Conservation (phyloP, 1,140 invertebrate species). For the Aethina tumida region DNA sequence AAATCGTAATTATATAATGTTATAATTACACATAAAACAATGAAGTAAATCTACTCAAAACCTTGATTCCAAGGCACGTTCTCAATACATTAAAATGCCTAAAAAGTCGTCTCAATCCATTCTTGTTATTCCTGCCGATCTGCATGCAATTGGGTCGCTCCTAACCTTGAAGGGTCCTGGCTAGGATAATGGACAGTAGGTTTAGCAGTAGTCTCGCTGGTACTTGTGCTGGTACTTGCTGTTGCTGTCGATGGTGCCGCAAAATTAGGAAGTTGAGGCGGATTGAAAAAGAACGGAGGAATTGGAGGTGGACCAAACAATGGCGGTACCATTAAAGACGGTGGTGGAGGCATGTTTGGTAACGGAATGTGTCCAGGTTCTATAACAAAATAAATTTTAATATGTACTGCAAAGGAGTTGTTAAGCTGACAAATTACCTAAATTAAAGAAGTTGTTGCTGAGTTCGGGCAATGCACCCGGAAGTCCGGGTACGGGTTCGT, state of each 20-base stretch:
- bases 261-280: constrained; percentile 44
- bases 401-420: no score
- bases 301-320: constrained; percentile 38
- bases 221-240: constrained; percentile 16
- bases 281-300: constrained; percentile 51
- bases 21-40: no score
- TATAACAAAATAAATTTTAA: no score
- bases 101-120: no score
- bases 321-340: constrained; percentile 45
- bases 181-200: constrained; percentile 81
- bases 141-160: constrained; percentile 46
- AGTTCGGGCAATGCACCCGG: constrained; percentile 67
- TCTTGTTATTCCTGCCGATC: constrained; percentile 29
- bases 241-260: constrained; percentile 40
- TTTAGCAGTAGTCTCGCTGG: constrained; percentile 32
- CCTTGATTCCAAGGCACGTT: no score
- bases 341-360: constrained; percentile 42
- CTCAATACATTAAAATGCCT: no score
- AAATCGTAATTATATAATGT: no score
- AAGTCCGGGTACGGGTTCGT: constrained; percentile 83
- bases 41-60: no score
- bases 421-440: no score
- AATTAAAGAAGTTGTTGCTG: constrained; percentile 75
- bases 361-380: constrained; percentile 43
- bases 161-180: constrained; percentile 86